Conservation (phyloP, 1,140 invertebrate genomes). For the Leptinotarsa defecta region DNA sequence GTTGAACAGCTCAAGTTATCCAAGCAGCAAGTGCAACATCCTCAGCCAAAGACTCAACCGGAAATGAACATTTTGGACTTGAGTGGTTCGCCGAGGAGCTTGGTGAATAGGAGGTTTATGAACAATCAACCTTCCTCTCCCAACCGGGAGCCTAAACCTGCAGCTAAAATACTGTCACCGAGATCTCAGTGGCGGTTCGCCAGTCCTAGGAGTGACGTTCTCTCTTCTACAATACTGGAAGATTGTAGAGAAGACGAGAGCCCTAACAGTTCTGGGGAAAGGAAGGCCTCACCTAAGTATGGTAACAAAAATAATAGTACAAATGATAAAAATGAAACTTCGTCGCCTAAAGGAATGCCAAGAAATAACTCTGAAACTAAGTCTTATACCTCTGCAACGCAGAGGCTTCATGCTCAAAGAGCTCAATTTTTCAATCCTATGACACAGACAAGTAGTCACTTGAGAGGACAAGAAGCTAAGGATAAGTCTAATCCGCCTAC, state of each 20-base stretch:
- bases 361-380: slow-evolving; percentile 34
- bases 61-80: slow-evolving; percentile 65
- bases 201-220: slow-evolving; percentile 76
- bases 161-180: slow-evolving; percentile 70
- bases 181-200: slow-evolving; percentile 73
- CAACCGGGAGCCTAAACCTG: slow-evolving; percentile 60
- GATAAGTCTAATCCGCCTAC: slow-evolving; percentile 56
- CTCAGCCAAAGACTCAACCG: slow-evolving; percentile 51
- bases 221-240: slow-evolving; percentile 85
- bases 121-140: slow-evolving; percentile 60
- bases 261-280: slow-evolving; percentile 60
- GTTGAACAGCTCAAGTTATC: slow-evolving; percentile 81
- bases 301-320: slow-evolving; percentile 26
- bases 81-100: slow-evolving; percentile 69
- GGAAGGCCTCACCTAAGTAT: slow-evolving; percentile 34
- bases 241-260: slow-evolving; percentile 74
- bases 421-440: slow-evolving; percentile 59
- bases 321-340: slow-evolving; percentile 28
- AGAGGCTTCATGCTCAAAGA: slow-evolving; percentile 62
- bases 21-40: slow-evolving; percentile 59
- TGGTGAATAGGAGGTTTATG: slow-evolving; percentile 64
- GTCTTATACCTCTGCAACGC: slow-evolving; percentile 56
- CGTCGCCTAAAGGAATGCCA: slow-evolving; percentile 18
- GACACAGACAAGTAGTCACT: slow-evolving; percentile 48
- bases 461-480: slow-evolving; percentile 28